Evolutionary conservation across 2,113 vertebrate species (phyloP), one percentile per base, ranked within the genome.

Genomic region (Nettapus auritus): DNA sequence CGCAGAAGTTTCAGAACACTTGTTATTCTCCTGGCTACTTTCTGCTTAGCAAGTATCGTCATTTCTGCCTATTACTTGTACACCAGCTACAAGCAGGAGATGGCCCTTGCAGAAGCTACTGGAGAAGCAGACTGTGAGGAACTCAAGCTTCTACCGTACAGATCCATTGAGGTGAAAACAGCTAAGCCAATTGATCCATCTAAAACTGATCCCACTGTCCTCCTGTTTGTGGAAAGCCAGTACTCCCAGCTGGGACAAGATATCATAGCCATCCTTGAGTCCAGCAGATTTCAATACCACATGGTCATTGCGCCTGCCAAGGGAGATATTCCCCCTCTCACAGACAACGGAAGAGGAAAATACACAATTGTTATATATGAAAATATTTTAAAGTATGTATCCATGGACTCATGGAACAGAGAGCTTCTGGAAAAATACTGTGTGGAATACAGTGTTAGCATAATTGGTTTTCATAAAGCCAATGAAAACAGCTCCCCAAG

Each of bases 211-310:
- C 98, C 98, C 3, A 98, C 98, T 0, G 97, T 99, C 34, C 98
- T 99, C 64, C 98, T 99, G 12, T 99, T 99, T 7, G 99, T 99
- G 91, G 99, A 99, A 90, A 99, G 99, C 80, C 99, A 99, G 82
- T 99, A 99, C 91, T 99, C 99, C 25, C 99, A 99, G 95, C 98
- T 99, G 22, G 99, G 99, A 29, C 99, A 99, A 97, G 99, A 99
- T 79, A 99, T 99, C 74, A 96, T 99, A 90, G 99, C 99, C 69
- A 99, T 99, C 82, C 95, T 99, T 8, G 99, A 99, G 96, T 99
- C 99, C 44, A 99, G 99, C 81, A 98, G 98, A 78, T 99, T 99
- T 95, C 99, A 94, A 67, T 99, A 99, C 96, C 99, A 99, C 55
- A 98, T 99, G 97, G 99, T 99, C 96, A 99, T 99, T 16, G 98